These are phyloP conservation scores for Neodon shergylaensis DNA, from an alignment of 2,113 vertebrate genomes.

Conservation along the genomic window DNA sequence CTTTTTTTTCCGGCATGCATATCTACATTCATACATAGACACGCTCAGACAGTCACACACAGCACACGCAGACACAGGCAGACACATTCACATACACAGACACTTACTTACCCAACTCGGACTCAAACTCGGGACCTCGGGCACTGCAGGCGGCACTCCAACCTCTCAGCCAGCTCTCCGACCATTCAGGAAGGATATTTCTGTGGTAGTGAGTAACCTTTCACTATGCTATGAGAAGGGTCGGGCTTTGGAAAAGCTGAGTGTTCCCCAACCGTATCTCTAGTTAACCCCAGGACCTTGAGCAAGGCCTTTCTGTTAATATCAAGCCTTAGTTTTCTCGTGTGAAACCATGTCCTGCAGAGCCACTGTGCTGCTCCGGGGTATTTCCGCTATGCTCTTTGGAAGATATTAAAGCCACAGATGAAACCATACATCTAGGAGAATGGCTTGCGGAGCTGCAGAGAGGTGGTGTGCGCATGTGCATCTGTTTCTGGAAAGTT, in stretches of 20 bases:
- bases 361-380: background rate
- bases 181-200: background rate
- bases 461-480: background rate
- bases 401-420: background rate
- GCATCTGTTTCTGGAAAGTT: background rate
- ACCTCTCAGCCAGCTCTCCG: too few species aligned
- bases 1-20: too few species aligned
- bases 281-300: background rate
- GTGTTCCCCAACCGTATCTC: background rate
- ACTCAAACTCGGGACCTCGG: too few species aligned
- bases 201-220: background rate
- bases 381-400: background rate
- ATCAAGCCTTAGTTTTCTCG: background rate
- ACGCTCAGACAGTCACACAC: too few species aligned
- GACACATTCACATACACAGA: too few species aligned
- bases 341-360: too few species aligned
- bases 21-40: too few species aligned
- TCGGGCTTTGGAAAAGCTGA: background rate
- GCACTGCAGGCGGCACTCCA: too few species aligned
- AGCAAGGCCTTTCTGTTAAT: background rate
- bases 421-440: fast-evolving
- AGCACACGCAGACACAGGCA: too few species aligned
- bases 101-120: too few species aligned
- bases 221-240: background rate
- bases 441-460: fast-evolving